Conservation (phyloP, 2,113 vertebrate species). For the Bubalus kerabau region DNA sequence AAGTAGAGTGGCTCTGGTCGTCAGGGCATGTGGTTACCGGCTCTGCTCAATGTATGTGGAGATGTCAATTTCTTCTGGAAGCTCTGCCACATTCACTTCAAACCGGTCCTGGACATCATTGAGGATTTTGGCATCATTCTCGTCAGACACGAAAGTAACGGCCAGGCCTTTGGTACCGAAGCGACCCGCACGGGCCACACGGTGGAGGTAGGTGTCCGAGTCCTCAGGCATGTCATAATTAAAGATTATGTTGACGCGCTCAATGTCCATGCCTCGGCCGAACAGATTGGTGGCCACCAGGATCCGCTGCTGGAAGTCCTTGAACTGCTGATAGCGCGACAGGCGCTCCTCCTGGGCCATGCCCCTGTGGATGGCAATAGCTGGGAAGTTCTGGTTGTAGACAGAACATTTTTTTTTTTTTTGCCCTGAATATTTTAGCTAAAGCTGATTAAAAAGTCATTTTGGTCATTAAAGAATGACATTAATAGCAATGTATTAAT, state of each 20-base stretch:
- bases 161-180: conserved; percentile 92
- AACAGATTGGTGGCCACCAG: conserved; percentile 91
- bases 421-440: neutral
- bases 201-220: conserved; percentile 91
- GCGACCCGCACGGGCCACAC: conserved; percentile 90
- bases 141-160: conserved; percentile 90
- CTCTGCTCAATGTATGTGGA: conserved; percentile 87
- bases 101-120: conserved; percentile 92
- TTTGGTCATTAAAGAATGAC: neutral
- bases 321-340: conserved; percentile 92
- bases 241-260: conserved; percentile 91
- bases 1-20: neutral
- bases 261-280: conserved; percentile 91
- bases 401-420: neutral
- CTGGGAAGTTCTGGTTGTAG: conserved; percentile 86
- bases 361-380: conserved; percentile 90
- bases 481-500: neutral
- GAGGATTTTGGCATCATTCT: conserved; percentile 89
- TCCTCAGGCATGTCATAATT: conserved; percentile 94
- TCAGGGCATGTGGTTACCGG: conserved; percentile 48
- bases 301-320: conserved; percentile 91
- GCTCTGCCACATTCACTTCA: conserved; percentile 90
- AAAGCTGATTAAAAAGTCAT: neutral
- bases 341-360: conserved; percentile 91
- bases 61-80: conserved; percentile 92